A percentile compares a stretch with the other conserved stretches of the same genome.
Evolutionary conservation across 23 tunicate species (phyloP).

Genomic region (Styela clava): DNA sequence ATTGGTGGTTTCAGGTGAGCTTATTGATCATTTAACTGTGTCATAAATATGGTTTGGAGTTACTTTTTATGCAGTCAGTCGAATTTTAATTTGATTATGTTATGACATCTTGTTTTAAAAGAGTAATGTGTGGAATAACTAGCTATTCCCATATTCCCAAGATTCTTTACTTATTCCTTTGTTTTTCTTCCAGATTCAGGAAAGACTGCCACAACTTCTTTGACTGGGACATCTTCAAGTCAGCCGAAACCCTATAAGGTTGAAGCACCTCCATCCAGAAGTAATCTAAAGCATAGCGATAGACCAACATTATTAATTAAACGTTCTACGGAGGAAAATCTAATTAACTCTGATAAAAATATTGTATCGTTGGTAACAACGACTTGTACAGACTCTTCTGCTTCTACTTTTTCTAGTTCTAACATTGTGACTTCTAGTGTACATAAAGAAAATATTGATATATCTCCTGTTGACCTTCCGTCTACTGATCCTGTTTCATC

Average conservation of each 20-base stretch:
- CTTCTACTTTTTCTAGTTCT: background rate
- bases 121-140: too few species aligned
- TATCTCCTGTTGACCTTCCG: background rate
- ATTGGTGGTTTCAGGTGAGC: constrained; percentile 10
- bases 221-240: too few species aligned
- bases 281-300: constrained; percentile 10
- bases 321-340: background rate
- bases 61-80: too few species aligned
- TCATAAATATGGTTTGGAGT: too few species aligned
- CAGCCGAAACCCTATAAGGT: background rate
- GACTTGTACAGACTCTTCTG: background rate
- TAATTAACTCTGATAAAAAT: background rate
- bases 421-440: background rate
- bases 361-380: background rate
- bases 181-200: too few species aligned
- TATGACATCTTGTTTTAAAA: too few species aligned
- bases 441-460: background rate
- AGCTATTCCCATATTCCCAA: too few species aligned
- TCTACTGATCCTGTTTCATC: background rate
- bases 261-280: constrained; percentile 24
- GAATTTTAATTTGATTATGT: too few species aligned
- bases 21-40: background rate
- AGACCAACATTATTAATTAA: background rate
- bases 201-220: too few species aligned
- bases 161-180: too few species aligned